Percentiles rank a stretch among this genome's conserved stretches.
Evolutionary conservation across 1,140 invertebrate species (phyloP).

Genomic region (Oryzaephilus surinamensis): DNA sequence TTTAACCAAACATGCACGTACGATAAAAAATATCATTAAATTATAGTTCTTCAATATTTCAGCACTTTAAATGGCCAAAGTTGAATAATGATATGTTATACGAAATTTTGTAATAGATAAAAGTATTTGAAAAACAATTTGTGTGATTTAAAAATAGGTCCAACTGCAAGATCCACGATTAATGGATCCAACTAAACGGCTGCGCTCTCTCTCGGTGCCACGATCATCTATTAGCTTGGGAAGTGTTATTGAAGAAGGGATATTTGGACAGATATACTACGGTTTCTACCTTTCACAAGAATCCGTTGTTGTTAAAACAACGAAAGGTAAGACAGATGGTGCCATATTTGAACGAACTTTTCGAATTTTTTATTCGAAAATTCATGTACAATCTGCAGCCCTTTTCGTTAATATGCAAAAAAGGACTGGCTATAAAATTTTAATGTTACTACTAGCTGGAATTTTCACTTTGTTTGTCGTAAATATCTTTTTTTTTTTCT

Average conservation of each 20-base stretch:
- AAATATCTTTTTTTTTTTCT: slow-evolving; percentile 27
- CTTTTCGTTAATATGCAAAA: neutral
- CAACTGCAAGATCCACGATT: slow-evolving; percentile 30
- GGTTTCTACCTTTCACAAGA: slow-evolving; percentile 63
- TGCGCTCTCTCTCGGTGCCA: slow-evolving; percentile 53
- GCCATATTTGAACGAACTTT: neutral
- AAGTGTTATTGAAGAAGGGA: slow-evolving; percentile 62
- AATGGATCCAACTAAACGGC: slow-evolving; percentile 52
- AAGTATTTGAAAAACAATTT: neutral
- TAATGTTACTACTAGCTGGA: neutral
- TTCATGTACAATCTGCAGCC: neutral
- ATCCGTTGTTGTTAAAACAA: slow-evolving; percentile 75
- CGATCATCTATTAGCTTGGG: slow-evolving; percentile 52
- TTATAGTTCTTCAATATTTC: too few relatives aligned
- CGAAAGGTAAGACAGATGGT: slow-evolving; percentile 51
- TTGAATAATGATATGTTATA: too few relatives aligned
- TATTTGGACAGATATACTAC: slow-evolving; percentile 69
- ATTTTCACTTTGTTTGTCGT: too few relatives aligned
- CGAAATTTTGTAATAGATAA: neutral
- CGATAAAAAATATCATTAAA: too few relatives aligned
- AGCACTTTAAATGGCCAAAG: too few relatives aligned
- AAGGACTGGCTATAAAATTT: slow-evolving; percentile 6
- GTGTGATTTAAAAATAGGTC: slow-evolving; percentile 21
- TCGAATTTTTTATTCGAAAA: slow-evolving; percentile 1
- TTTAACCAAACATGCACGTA: too few relatives aligned